A percentile compares a stretch with the other conserved stretches of the same genome.
Conservation (phyloP, 2,797 vertebrate genomes). For the Bradypodion ventrale region DNA sequence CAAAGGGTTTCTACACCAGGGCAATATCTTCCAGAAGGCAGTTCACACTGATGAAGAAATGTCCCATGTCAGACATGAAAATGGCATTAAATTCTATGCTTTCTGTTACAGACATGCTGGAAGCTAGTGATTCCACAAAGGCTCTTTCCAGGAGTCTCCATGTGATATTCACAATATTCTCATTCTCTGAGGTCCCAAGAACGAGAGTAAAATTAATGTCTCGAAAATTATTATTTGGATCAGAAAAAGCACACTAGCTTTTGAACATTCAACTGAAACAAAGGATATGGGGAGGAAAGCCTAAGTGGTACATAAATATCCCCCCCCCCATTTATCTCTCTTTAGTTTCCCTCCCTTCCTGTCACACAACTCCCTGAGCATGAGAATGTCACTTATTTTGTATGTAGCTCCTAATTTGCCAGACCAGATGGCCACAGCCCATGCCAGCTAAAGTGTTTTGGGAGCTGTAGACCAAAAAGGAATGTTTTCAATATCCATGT, state of each 20-base stretch:
- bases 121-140: background rate
- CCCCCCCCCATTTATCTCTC: too few relatives aligned
- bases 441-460: too few relatives aligned
- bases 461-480: too few relatives aligned
- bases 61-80: background rate
- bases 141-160: background rate
- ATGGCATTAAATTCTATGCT: background rate
- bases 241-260: too few relatives aligned
- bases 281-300: background rate
- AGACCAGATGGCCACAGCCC: background rate
- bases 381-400: too few relatives aligned
- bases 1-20: background rate
- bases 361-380: background rate
- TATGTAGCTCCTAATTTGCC: too few relatives aligned
- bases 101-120: background rate
- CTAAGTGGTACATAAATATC: background rate
- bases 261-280: background rate
- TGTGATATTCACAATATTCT: background rate
- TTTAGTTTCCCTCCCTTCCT: too few relatives aligned
- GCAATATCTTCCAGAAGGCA: background rate
- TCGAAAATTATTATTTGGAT: background rate
- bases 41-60: background rate
- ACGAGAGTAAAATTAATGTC: background rate
- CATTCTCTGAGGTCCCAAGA: background rate
- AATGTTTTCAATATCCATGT: background rate